Conservation (phyloP, 2,113 vertebrate species). For the Piaya cayana region DNA sequence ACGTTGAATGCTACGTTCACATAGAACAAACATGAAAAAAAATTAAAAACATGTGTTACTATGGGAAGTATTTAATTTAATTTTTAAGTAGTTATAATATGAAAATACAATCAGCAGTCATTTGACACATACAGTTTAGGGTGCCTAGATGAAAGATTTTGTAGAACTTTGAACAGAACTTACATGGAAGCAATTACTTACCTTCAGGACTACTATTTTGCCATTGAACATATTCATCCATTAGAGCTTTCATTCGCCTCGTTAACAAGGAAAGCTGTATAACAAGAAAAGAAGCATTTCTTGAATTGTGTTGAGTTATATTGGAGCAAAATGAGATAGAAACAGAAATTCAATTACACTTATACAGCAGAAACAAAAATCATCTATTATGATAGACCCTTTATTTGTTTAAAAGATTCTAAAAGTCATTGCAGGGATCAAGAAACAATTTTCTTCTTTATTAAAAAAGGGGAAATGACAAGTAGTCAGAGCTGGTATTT, state of each 20-base stretch:
- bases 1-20: neutral
- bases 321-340: neutral
- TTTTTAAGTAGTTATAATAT: neutral
- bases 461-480: neutral
- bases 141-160: neutral
- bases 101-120: neutral
- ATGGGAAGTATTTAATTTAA: neutral
- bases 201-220: conserved; percentile 64
- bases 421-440: neutral
- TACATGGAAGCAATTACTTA: conserved; percentile 52
- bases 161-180: neutral
- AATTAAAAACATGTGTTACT: neutral
- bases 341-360: neutral
- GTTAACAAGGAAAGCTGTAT: conserved; percentile 65
- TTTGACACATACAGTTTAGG: neutral
- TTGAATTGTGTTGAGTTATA: neutral
- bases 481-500: neutral
- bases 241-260: conserved; percentile 45
- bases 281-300: conserved; percentile 6
- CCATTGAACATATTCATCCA: conserved; percentile 54
- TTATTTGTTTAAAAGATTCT: neutral
- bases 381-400: neutral
- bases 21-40: neutral
- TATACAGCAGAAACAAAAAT: neutral
- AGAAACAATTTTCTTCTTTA: neutral